Evolutionary conservation across 2,113 vertebrate genomes (phyloP), one percentile per base, ranked within the genome.

Genomic region (Capra hircus): DNA sequence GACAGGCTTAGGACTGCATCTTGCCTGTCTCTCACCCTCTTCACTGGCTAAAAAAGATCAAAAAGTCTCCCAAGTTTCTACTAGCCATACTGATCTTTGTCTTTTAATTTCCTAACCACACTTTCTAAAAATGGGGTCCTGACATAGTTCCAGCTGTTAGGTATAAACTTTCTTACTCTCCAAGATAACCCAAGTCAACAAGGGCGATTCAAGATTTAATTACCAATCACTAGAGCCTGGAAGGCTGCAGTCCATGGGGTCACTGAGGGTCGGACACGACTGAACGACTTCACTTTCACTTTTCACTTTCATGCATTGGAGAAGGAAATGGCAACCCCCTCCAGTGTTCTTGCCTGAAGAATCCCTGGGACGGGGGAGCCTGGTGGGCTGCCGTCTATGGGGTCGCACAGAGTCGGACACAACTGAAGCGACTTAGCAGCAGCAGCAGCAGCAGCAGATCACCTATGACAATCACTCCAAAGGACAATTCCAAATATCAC

Each of bases 61-160:
- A 12, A 97, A 83, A 94, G 23, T 64, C 52, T 30, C n/a, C 57
- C 12, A 74, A 74, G 60, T 67, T 83, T 83, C 50, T 86, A 30
- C 28, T 64, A 92, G 7, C 2, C 62, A 92, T 57, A 55, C 0
- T 57, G 40, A n/a, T 83, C 87, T 80, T 19, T 84, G 11, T 71
- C 57, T 71, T 87, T 93, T 43, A 95, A 81, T 9, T 60, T 3
- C 48, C 43, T 53, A 97, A 67, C 7, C 15, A 57, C 25, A 19
- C 13, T 86, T 93, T 93, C 60, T 94, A 30, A 88, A 95, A 95
- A 94, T 77, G 28, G 43, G 78, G 4, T 95, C 7, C 40, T 95
- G 78, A 77, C 19, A 83, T 74, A 33, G 33, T 86, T 55, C 9
- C n/a, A 93, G 23, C 7, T 36, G 2, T 81, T 57, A 91, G 28